These are phyloP conservation scores for Drosophila recens DNA, from an alignment of 2,888 invertebrate genomes.

Conservation along the genomic window DNA sequence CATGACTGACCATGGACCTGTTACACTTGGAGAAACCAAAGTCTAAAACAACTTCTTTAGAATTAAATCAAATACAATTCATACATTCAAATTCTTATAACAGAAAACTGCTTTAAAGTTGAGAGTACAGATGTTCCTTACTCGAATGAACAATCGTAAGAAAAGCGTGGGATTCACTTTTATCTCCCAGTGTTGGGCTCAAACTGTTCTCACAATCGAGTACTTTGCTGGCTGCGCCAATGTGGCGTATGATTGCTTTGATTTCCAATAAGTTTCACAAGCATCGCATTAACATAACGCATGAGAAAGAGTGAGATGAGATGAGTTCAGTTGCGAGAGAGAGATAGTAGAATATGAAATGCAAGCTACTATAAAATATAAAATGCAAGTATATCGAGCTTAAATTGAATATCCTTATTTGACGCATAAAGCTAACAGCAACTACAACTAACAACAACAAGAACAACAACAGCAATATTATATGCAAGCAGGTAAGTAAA, in stretches of 20 bases:
- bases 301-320: conserved; percentile 20
- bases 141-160: neutral
- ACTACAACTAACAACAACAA: conserved; percentile 13
- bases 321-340: neutral
- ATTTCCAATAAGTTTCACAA: conserved; percentile 66
- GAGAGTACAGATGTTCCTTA: neutral
- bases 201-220: conserved; percentile 24
- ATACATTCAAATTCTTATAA: neutral
- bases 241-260: conserved; percentile 58
- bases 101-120: neutral
- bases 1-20: conserved; percentile 46
- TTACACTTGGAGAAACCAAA: conserved; percentile 24
- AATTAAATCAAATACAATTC: no score
- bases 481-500: conserved; percentile 50
- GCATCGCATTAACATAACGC: conserved; percentile 57
- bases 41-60: no score
- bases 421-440: conserved; percentile 49
- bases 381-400: conserved; percentile 57
- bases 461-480: conserved; percentile 45
- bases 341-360: conserved; percentile 1
- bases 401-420: conserved; percentile 72
- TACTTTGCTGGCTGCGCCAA: conserved; percentile 31
- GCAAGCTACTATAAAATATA: conserved; percentile 44
- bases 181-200: conserved; percentile 28
- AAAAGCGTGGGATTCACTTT: neutral